A percentile compares a stretch with the other conserved stretches of the same genome.
Conservation (phyloP, 2,797 vertebrate genomes). For the Sebastes paucispinis region DNA sequence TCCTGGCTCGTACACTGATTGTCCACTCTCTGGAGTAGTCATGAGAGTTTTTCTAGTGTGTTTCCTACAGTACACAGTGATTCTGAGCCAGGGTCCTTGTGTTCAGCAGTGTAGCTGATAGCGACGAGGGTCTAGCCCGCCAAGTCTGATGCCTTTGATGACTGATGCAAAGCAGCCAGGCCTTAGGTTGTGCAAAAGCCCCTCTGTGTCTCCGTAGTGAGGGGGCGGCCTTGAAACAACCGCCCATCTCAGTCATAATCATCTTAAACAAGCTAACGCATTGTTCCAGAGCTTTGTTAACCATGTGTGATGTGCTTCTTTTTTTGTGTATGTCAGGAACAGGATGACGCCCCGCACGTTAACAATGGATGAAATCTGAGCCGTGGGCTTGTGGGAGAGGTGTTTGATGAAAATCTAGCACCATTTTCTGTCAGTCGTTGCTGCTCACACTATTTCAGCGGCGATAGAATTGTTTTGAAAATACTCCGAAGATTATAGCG, state of each 20-base stretch:
- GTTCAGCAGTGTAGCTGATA: conserved; percentile 62
- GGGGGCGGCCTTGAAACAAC: conserved; percentile 78
- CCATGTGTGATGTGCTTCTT: conserved; percentile 54
- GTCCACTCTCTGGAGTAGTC: conserved; percentile 20
- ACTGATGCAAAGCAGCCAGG: conserved; percentile 71
- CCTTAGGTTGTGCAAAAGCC: conserved; percentile 54
- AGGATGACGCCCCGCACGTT: conserved; percentile 51
- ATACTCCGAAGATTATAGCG: conserved; percentile 36
- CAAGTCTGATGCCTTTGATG: conserved; percentile 72
- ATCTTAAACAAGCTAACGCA: conserved; percentile 68
- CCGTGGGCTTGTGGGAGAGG: conserved; percentile 35
- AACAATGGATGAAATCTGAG: conserved; percentile 68
- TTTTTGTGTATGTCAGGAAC: conserved; percentile 57
- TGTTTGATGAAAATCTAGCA: conserved; percentile 36
- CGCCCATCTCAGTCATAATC: conserved; percentile 57
- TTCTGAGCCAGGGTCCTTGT: conserved; percentile 45
- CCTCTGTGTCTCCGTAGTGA: conserved; percentile 61
- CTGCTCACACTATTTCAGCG: conserved; percentile 27
- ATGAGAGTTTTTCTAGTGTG: conserved; percentile 10
- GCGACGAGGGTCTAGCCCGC: conserved; percentile 43
- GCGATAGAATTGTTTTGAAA: conserved; percentile 36
- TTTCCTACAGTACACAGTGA: conserved; percentile 15
- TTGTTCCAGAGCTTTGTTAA: conserved; percentile 70
- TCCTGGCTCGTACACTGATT: neutral
- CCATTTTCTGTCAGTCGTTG: conserved; percentile 28